Evolutionary conservation across 2,888 invertebrate genomes (phyloP).

Genomic region (Polia nebulosa): DNA sequence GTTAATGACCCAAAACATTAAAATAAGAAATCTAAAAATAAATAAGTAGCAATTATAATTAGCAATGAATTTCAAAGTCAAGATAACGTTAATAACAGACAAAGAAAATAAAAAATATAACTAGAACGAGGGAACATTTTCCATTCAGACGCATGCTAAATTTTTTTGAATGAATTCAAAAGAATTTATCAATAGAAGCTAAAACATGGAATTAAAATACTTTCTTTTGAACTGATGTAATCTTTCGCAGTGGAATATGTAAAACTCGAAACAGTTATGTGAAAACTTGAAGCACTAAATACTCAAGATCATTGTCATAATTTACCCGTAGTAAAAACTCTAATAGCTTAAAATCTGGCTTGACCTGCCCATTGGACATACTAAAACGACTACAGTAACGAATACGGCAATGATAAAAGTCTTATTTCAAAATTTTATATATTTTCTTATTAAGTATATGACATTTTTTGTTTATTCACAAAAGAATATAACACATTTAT

Average conservation of each 20-base stretch:
- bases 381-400: too few relatives aligned
- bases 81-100: conserved; percentile 19
- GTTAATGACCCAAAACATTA: not conserved
- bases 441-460: too few relatives aligned
- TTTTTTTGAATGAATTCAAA: conserved; percentile 29
- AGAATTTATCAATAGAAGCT: conserved; percentile 45
- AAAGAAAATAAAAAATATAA: conserved; percentile 35
- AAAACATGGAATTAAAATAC: conserved; percentile 43
- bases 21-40: not conserved
- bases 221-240: conserved; percentile 43
- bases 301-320: not conserved
- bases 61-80: conserved; percentile 15
- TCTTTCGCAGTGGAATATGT: conserved; percentile 10
- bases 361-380: too few relatives aligned
- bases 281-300: not conserved
- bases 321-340: too few relatives aligned
- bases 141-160: conserved; percentile 9
- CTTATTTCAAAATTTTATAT: too few relatives aligned
- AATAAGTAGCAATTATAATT: conserved; percentile 12
- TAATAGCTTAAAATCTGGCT: too few relatives aligned
- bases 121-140: conserved; percentile 54
- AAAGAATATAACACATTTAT: too few relatives aligned
- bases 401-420: too few relatives aligned
- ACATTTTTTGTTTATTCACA: too few relatives aligned
- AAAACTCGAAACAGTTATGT: not conserved